Evolutionary conservation across 2,888 invertebrate genomes (phyloP).

Genomic region (Drosophila nr. medialis): DNA sequence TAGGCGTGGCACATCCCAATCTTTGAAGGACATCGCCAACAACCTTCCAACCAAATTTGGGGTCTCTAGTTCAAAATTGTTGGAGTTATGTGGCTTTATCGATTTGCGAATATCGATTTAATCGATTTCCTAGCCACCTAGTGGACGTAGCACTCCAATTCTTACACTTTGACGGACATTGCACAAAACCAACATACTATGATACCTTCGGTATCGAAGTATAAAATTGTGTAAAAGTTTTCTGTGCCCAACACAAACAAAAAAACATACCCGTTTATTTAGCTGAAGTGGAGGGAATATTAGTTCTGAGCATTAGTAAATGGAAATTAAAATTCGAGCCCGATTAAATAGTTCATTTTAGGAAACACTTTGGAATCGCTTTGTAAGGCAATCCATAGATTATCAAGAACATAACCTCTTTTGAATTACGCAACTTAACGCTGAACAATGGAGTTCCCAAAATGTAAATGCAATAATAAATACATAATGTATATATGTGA

Average conservation of each 20-base stretch:
- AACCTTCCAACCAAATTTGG: too few species aligned
- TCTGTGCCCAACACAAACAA: conserved; percentile 9
- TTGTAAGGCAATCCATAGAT: neutral
- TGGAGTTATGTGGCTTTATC: too few species aligned
- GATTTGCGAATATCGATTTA: too few species aligned
- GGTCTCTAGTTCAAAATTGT: too few species aligned
- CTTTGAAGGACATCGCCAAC: too few species aligned
- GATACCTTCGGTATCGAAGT: too few species aligned
- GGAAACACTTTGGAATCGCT: neutral
- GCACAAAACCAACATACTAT: too few species aligned
- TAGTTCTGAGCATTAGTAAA: neutral
- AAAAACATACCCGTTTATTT: conserved; percentile 7
- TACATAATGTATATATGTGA: neutral
- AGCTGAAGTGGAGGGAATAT: neutral
- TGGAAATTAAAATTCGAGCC: neutral
- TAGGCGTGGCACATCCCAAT: too few species aligned
- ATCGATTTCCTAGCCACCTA: too few species aligned
- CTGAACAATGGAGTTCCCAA: neutral
- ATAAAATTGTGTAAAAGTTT: conserved; percentile 20
- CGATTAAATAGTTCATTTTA: neutral
- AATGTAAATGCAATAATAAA: neutral
- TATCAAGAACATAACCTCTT: neutral
- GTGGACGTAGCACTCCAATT: too few species aligned
- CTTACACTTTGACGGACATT: too few species aligned
- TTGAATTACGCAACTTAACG: neutral